phyloP scores from a whole-genome alignment of 2,888 invertebrate species.

The Megaustenia siamemsis region DNA sequence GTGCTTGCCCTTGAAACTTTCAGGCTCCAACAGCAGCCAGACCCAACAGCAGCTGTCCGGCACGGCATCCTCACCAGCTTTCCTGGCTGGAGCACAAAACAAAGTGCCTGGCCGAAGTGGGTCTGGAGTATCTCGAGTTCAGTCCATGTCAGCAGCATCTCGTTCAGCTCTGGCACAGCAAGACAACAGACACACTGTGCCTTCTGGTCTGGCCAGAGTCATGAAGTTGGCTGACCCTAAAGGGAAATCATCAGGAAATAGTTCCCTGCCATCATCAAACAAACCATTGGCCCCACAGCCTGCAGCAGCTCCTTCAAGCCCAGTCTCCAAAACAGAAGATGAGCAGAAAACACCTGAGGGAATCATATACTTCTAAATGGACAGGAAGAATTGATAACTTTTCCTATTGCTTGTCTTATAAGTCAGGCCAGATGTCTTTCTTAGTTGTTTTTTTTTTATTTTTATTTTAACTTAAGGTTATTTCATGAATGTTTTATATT shows the following conservation, averaged over 20 bases:
- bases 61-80: constrained; percentile 14
- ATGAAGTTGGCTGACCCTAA: constrained; percentile 73
- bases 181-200: constrained; percentile 58
- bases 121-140: constrained; percentile 36
- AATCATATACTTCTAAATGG: constrained; percentile 65
- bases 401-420: no score
- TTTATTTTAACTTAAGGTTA: no score
- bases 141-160: constrained; percentile 51
- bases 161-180: constrained; percentile 53
- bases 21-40: constrained; percentile 40
- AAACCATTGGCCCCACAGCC: constrained; percentile 38
- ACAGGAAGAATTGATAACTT: not conserved
- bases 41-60: constrained; percentile 34
- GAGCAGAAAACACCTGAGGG: constrained; percentile 24
- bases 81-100: constrained; percentile 48
- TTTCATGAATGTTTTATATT: no score
- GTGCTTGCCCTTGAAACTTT: constrained; percentile 91
- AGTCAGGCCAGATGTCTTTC: no score
- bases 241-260: constrained; percentile 50
- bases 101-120: constrained; percentile 53
- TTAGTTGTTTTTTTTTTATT: no score
- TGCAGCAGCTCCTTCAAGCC: constrained; percentile 26
- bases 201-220: constrained; percentile 62
- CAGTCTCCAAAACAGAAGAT: constrained; percentile 24
- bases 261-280: not conserved